Conservation (phyloP, 2,888 invertebrate species). For the Ophion ellenae region DNA sequence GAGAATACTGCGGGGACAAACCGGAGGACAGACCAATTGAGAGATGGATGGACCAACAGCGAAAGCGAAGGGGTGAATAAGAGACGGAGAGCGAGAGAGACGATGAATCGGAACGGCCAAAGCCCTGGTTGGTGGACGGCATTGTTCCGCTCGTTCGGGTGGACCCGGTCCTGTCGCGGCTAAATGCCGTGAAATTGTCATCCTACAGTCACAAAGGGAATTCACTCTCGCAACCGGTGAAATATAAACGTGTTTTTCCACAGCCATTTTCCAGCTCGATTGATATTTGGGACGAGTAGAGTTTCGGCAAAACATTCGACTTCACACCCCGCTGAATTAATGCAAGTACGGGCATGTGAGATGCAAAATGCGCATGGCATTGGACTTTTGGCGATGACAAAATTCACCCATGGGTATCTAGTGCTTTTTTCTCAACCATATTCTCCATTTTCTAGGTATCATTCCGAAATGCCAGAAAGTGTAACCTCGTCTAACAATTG, state of each 20-base stretch:
- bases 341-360: constrained; percentile 12
- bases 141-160: constrained; percentile 77
- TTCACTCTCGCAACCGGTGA: constrained; percentile 78
- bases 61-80: constrained; percentile 46
- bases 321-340: constrained; percentile 50
- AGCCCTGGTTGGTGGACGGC: constrained; percentile 65
- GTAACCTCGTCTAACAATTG: no score
- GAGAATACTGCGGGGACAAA: constrained; percentile 57
- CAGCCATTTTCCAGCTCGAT: constrained; percentile 78
- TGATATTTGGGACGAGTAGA: constrained; percentile 77
- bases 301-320: constrained; percentile 54
- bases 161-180: constrained; percentile 77
- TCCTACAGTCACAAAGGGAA: constrained; percentile 81
- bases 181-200: constrained; percentile 83
- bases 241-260: constrained; percentile 80
- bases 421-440: not conserved
- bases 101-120: constrained; percentile 43
- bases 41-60: constrained; percentile 56
- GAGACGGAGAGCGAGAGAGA: constrained; percentile 50
- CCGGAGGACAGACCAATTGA: constrained; percentile 63
- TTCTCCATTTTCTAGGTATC: no score
- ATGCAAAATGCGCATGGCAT: not conserved
- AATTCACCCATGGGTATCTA: not conserved
- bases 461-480: no score
- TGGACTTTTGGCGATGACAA: no score